Percentiles rank a stretch among this genome's conserved stretches.
Evolutionary conservation across 1,140 invertebrate genomes (phyloP).

Genomic region (Solenopsis fugax): DNA sequence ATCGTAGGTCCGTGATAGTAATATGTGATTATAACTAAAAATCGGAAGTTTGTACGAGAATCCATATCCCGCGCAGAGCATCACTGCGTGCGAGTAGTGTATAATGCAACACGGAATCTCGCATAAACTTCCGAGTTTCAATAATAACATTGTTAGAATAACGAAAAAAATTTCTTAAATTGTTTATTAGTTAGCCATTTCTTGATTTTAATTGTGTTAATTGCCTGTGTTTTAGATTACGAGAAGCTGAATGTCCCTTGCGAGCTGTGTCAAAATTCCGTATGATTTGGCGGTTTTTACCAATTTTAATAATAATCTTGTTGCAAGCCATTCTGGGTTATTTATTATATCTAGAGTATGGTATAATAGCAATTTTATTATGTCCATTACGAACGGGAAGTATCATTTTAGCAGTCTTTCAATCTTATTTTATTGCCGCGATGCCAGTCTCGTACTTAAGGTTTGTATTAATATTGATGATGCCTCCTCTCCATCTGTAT

Average conservation of each 20-base stretch:
- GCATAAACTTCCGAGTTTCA: no score
- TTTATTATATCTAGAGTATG: conserved; percentile 94
- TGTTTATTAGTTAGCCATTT: neutral
- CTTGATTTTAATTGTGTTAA: neutral
- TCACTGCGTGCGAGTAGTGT: no score
- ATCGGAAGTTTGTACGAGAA: no score
- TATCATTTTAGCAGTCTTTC: conserved; percentile 89
- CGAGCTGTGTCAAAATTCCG: conserved; percentile 78
- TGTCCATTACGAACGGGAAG: conserved; percentile 94
- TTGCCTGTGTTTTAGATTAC: conserved; percentile 78
- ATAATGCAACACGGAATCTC: no score
- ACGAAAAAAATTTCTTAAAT: neutral
- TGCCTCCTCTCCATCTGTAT: neutral
- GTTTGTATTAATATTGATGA: conserved; percentile 77
- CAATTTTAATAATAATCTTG: conserved; percentile 88
- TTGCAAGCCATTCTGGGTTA: conserved; percentile 92
- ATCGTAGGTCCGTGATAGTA: conserved; percentile 86
- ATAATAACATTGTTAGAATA: conserved; percentile 4
- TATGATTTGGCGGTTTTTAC: conserved; percentile 84
- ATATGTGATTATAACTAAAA: no score
- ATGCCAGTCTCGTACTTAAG: conserved; percentile 87
- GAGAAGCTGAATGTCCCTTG: conserved; percentile 79
- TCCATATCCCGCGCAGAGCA: no score
- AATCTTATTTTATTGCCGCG: conserved; percentile 88
- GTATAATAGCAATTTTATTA: conserved; percentile 91